phyloP scores from a whole-genome alignment of 1,140 invertebrate genomes.

The Sarcophaga bullata region DNA sequence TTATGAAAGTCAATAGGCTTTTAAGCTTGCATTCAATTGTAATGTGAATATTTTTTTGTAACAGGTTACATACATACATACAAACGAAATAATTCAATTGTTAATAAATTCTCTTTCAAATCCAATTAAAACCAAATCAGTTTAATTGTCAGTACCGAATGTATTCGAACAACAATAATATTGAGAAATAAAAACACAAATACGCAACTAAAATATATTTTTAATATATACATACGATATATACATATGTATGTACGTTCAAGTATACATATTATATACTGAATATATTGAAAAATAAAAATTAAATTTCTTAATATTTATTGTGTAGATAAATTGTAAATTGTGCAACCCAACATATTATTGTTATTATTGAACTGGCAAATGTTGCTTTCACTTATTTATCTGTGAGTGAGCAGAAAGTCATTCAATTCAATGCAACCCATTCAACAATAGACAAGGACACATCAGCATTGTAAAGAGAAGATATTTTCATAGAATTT shows the following conservation, averaged over 20 bases:
- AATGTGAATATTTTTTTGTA: too few relatives aligned
- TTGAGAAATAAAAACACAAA: not conserved
- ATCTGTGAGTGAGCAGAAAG: too few relatives aligned
- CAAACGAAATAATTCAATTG: not conserved
- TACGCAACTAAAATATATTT: too few relatives aligned
- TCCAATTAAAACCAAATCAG: slow-evolving; percentile 35
- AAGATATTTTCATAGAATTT: not conserved
- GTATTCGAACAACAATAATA: not conserved
- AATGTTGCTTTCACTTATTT: not conserved
- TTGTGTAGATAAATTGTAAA: too few relatives aligned
- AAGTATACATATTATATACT: not conserved
- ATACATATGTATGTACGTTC: too few relatives aligned
- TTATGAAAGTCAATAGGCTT: not conserved
- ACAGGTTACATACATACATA: too few relatives aligned
- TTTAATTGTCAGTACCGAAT: slow-evolving; percentile 26
- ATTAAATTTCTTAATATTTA: too few relatives aligned
- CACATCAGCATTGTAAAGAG: not conserved
- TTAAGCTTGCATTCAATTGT: not conserved
- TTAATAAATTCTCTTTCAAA: slow-evolving; percentile 28
- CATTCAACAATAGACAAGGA: not conserved
- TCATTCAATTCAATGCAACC: not conserved
- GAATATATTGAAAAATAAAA: not conserved
- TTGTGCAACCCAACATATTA: too few relatives aligned
- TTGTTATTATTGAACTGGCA: not conserved
- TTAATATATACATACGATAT: too few relatives aligned